These are phyloP conservation scores for Drosophila kurseongensis DNA, from an alignment of 1,140 invertebrate species.

Conservation along the genomic window DNA sequence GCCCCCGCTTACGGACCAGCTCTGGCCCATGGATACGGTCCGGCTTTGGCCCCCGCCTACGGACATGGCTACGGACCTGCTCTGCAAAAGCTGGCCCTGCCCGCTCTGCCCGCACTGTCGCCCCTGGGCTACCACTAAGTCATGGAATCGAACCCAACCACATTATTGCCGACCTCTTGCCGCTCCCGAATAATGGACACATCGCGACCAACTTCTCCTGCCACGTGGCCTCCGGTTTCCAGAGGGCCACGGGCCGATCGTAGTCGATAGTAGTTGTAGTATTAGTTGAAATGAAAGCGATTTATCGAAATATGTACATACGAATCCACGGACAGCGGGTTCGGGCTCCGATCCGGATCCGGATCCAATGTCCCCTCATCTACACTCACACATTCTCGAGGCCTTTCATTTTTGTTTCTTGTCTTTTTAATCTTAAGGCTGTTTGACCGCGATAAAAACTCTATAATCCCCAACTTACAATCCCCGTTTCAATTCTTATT, in stretches of 20 bases:
- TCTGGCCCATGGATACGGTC: constrained; percentile 32
- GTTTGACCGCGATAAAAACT: constrained; percentile 78
- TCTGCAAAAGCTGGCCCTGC: constrained; percentile 42
- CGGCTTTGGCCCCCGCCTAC: constrained; percentile 26
- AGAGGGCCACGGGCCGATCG: constrained; percentile 26
- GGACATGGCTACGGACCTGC: constrained; percentile 25
- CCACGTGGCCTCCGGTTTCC: constrained; percentile 23
- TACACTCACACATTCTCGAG: constrained; percentile 62
- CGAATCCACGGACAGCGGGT: constrained; percentile 33
- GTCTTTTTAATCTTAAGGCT: constrained; percentile 78
- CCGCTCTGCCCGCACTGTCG: constrained; percentile 47
- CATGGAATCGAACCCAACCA: constrained; percentile 14
- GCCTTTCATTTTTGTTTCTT: constrained; percentile 74
- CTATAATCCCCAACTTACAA: constrained; percentile 32
- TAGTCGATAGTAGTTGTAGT: constrained; percentile 77
- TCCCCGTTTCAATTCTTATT: constrained; percentile 51
- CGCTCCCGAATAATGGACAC: constrained; percentile 51
- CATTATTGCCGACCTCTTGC: constrained; percentile 49
- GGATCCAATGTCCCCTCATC: constrained; percentile 39
- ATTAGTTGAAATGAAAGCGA: constrained; percentile 76
- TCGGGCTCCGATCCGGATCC: neutral
- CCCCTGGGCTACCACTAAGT: constrained; percentile 71
- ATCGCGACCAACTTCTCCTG: constrained; percentile 64
- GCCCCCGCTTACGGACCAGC: constrained; percentile 24
- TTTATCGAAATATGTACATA: constrained; percentile 68